Conservation (phyloP, 1,140 invertebrate species). For the Neodiprion pinetum region DNA sequence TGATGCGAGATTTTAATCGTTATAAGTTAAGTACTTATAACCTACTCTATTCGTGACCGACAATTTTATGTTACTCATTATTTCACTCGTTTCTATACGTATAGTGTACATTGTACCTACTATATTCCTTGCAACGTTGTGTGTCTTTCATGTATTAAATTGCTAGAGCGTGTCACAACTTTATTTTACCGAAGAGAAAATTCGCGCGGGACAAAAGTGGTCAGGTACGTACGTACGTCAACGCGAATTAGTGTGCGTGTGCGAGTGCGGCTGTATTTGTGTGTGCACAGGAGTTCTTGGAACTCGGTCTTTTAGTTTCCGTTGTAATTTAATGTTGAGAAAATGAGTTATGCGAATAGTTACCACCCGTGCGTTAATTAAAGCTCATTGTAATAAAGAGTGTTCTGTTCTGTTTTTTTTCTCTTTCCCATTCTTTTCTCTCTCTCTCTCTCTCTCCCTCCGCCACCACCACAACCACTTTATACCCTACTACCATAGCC, state of each 20-base stretch:
- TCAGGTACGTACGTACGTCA: not conserved
- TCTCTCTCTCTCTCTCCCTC: conserved; percentile 34
- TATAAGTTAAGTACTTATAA: too few relatives aligned
- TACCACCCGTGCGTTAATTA: conserved; percentile 49
- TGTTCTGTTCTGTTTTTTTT: conserved; percentile 2
- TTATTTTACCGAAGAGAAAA: not conserved
- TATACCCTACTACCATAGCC: not conserved
- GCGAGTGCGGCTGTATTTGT: not conserved
- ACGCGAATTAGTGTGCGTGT: not conserved
- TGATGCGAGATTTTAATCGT: too few relatives aligned
- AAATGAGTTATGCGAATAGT: conserved; percentile 42
- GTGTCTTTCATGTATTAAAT: not conserved
- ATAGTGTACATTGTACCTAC: too few relatives aligned
- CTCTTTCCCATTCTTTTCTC: conserved; percentile 36
- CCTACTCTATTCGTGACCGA: too few relatives aligned
- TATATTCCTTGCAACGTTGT: too few relatives aligned
- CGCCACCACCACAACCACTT: conserved; percentile 27
- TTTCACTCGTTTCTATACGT: too few relatives aligned
- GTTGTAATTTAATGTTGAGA: conserved; percentile 51
- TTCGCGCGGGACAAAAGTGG: not conserved
- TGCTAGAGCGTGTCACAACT: not conserved
- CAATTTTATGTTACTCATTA: too few relatives aligned
- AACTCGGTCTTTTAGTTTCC: not conserved
- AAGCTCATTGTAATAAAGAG: conserved; percentile 56
- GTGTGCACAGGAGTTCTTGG: not conserved